Percentiles rank a stretch among this genome's conserved stretches.
Conservation (phyloP, 2,888 invertebrate species). For the Drosophila nr. fundita region DNA sequence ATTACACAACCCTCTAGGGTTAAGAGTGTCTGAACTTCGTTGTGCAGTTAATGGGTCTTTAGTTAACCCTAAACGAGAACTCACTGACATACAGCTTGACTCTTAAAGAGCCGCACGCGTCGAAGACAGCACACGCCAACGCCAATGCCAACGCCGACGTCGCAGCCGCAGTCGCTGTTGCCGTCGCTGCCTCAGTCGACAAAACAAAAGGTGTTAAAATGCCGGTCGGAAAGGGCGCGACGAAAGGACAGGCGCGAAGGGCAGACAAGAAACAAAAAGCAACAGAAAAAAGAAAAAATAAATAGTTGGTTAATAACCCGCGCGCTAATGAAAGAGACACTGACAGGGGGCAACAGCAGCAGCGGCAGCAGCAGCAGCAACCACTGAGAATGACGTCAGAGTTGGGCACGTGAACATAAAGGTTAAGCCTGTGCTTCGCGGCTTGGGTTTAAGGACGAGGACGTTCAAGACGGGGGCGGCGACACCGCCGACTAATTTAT, state of each 20-base stretch:
- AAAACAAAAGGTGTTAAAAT: constrained; percentile 73
- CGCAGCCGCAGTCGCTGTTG: constrained; percentile 2
- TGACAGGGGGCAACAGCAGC: constrained; percentile 46
- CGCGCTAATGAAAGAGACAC: constrained; percentile 74
- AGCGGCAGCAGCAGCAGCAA: constrained; percentile 18
- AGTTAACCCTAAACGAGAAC: constrained; percentile 18
- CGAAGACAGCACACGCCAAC: constrained; percentile 39
- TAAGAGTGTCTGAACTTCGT: background rate
- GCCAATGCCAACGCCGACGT: constrained; percentile 31
- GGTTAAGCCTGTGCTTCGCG: constrained; percentile 25
- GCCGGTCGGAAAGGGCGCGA: constrained; percentile 47
- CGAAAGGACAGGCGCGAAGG: constrained; percentile 54
- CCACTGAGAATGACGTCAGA: constrained; percentile 48
- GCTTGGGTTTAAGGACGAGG: constrained; percentile 43
- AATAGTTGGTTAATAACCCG: constrained; percentile 78
- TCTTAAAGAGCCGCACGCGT: constrained; percentile 71
- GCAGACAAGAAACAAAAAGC: constrained; percentile 32
- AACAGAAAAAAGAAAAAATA: constrained; percentile 20
- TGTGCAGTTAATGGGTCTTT: constrained; percentile 21
- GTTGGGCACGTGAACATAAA: constrained; percentile 36
- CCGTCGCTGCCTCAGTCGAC: constrained; percentile 16
- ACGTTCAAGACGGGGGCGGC: constrained; percentile 19
- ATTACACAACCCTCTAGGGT: background rate
- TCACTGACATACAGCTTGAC: constrained; percentile 37
- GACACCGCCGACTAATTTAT: constrained; percentile 35